Base-by-base conservation (phyloP, 2,797 vertebrate genomes). In the Cynopterus sphinx region DNA sequence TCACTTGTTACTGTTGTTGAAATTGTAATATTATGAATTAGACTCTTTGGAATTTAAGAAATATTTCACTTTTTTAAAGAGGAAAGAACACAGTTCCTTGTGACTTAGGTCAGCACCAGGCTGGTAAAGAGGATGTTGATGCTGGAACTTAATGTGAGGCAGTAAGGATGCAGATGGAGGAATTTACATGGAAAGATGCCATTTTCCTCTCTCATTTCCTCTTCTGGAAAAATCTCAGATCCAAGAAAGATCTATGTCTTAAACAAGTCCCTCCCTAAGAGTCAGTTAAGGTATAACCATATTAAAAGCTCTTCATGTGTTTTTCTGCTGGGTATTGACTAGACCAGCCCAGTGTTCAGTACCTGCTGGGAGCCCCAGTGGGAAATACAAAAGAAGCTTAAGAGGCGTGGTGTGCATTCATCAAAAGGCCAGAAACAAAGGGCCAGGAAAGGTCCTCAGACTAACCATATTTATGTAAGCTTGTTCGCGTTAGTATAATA, bases 41-140 rank as follows among this genome's bases (percentile, higher is more conserved):
- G 9, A n/a, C 36, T 77, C 28, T 73, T 91, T 17, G 31, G 46
- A 77, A 74, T 67, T 49, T 83, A 83, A 88, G 73, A 74, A 28
- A 57, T 5, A 26, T 16, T 71, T 93, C 49, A 4, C 55, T 21
- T 79, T 49, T 93, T 85, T 51, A 3, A 79, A 92, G 39, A 92
- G n/a, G 41, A 86, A 79, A 61, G 59, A 83, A 13, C 21, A 17
- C 31, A 39, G 36, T 85, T 65, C 61, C 75, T 68, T 79, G 49
- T 83, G 55, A 17, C 68, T 31, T 21, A 87, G 75, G 33, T 87
- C 70, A 84, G 31, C 51, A 6, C 3, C 1, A 31, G 73, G 6
- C 87, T 90, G 19, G 33, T 13, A 1, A 43, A 65, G 51, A 91
- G 55, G 65, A 36, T 78, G 68, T 36, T 57, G 19, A 83, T 49